Conservation (phyloP, 2,113 vertebrate species). For the Podiceps cristatus region DNA sequence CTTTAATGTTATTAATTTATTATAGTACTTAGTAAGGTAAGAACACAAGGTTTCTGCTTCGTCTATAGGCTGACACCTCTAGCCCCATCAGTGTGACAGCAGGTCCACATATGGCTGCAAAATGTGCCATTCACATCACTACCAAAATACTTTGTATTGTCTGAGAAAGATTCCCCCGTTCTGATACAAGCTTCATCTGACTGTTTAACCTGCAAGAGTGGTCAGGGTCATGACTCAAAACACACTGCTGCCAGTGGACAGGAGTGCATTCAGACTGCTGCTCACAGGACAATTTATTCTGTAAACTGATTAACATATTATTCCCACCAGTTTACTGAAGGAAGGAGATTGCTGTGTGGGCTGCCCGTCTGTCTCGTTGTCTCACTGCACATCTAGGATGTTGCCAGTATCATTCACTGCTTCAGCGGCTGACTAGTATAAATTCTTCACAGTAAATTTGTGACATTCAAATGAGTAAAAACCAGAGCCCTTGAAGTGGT, state of each 20-base stretch:
- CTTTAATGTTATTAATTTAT: background rate
- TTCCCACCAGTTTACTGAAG: background rate
- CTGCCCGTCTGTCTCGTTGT: background rate
- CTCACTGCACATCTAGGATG: background rate
- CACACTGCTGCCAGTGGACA: background rate
- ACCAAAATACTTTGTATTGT: background rate
- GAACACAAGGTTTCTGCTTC: background rate
- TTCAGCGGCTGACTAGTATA: background rate
- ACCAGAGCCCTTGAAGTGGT: background rate
- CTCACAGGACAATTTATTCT: background rate
- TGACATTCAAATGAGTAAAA: background rate
- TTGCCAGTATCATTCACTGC: background rate
- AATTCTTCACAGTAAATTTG: background rate
- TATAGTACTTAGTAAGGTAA: background rate
- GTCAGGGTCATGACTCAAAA: background rate
- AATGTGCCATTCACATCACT: background rate
- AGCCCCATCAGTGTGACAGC: background rate
- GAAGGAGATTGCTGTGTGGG: background rate
- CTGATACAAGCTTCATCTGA: background rate
- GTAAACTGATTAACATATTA: rapidly evolving
- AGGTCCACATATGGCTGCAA: rapidly evolving
- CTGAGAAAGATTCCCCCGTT: background rate
- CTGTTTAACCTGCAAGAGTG: background rate
- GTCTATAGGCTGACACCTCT: background rate
- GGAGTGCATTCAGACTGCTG: background rate